Percentiles rank a stretch among this genome's conserved stretches.
phyloP scores from a whole-genome alignment of 2,888 invertebrate species.

The Agrotis segetum region DNA sequence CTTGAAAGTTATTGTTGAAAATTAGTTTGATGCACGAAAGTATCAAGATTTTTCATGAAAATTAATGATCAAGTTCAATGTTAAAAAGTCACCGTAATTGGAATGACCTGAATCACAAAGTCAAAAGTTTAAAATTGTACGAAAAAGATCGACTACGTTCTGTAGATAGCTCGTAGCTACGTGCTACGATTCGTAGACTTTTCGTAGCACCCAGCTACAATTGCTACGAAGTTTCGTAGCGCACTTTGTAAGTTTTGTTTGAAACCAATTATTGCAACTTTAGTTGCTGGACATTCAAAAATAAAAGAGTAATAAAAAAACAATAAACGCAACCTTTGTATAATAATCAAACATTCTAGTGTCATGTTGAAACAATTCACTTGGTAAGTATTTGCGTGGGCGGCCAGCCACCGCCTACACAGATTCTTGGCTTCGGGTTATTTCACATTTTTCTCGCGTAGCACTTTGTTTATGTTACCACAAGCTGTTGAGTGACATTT shows the following conservation, averaged over 20 bases:
- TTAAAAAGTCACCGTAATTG: no score
- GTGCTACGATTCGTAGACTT: slow-evolving; percentile 38
- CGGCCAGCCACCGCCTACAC: slow-evolving; percentile 30
- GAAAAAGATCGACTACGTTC: not conserved
- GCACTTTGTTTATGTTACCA: slow-evolving; percentile 24
- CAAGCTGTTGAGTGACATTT: slow-evolving; percentile 49
- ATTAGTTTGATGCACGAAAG: not conserved
- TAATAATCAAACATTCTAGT: slow-evolving; percentile 5
- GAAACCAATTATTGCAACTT: not conserved
- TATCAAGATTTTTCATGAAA: not conserved
- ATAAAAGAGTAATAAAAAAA: slow-evolving; percentile 2
- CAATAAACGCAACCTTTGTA: slow-evolving; percentile 9
- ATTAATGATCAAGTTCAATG: not conserved
- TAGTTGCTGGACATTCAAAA: no score
- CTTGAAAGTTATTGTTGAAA: slow-evolving; percentile 1
- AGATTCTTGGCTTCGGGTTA: slow-evolving; percentile 19
- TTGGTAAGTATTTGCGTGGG: slow-evolving; percentile 22
- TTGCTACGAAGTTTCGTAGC: slow-evolving; percentile 34
- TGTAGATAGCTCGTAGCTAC: slow-evolving; percentile 1
- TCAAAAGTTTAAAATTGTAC: no score
- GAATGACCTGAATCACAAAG: not conserved
- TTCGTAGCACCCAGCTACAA: slow-evolving; percentile 52
- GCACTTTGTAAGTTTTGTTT: not conserved
- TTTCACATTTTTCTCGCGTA: slow-evolving; percentile 13
- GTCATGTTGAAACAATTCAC: slow-evolving; percentile 9